phyloP scores from a whole-genome alignment of 2,888 invertebrate species.

The Cryptus viduatorius region DNA sequence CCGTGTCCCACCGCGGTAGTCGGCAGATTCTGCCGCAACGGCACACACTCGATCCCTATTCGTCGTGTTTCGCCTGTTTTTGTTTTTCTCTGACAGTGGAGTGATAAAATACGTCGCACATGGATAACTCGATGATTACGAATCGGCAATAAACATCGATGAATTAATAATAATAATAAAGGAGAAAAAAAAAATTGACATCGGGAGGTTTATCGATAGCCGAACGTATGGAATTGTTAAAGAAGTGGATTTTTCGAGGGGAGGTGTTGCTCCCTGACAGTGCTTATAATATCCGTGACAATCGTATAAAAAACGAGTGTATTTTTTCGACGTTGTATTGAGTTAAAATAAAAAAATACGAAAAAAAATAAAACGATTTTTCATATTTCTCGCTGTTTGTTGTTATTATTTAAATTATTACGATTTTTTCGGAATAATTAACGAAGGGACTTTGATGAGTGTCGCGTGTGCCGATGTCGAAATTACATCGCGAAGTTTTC shows the following conservation, averaged over 20 bases:
- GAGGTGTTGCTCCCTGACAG: slow-evolving; percentile 77
- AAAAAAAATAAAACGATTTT: slow-evolving; percentile 15
- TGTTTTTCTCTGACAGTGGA: not conserved
- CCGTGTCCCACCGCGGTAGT: slow-evolving; percentile 21
- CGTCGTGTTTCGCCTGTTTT: not conserved
- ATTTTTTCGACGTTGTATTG: slow-evolving; percentile 13
- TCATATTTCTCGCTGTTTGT: not conserved
- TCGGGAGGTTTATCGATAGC: slow-evolving; percentile 37
- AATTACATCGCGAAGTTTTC: not conserved
- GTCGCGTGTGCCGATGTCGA: slow-evolving; percentile 15
- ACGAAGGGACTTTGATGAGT: not conserved
- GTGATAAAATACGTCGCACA: too few relatives aligned
- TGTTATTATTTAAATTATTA: slow-evolving; percentile 3
- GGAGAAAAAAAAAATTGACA: not conserved
- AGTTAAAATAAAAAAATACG: slow-evolving; percentile 22
- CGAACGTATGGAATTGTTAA: slow-evolving; percentile 76
- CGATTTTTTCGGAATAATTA: not conserved
- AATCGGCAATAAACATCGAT: not conserved
- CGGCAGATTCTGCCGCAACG: not conserved
- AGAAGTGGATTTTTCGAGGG: slow-evolving; percentile 78
- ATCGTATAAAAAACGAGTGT: slow-evolving; percentile 7
- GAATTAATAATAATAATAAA: not conserved
- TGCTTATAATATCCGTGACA: slow-evolving; percentile 64
- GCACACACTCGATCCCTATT: not conserved
- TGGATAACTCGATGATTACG: not conserved